Base-by-base conservation (phyloP, 2,888 invertebrate genomes). In the Drosophila subsilvestris region DNA sequence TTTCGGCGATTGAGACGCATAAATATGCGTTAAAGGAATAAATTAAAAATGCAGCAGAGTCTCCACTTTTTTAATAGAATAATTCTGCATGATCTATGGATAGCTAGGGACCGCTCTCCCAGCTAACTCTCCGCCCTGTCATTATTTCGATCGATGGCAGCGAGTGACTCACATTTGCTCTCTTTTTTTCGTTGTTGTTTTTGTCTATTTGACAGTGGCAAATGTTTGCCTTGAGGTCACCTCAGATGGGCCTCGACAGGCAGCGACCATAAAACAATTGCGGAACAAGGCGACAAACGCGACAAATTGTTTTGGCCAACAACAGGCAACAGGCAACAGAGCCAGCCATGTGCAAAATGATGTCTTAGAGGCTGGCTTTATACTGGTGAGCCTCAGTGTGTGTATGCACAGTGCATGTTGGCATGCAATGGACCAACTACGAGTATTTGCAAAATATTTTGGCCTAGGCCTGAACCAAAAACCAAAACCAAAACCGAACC, bases 211-310 rank as follows among this genome's bases (percentile, higher is more conserved):
- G 32, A 10, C 32, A 32, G 37, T 14, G 6, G 14, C 37, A 37
- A 37, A 14, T 49, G 32, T 65, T 55, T 55, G 65, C 20, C 20
- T 27, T n/a, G 61, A 49, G 63, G 61, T 65, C 43, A 54, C 18
- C n/a, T n/a, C n/a, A n/a, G 37, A 1, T 14, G 63, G 63, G 44
- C 63, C 45, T 50, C 63, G 22, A 4, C 22, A 22, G 63, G 47
- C 63, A 53, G 66, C 54, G 66, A 42, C 25, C 71, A 57, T 68
- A 79, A 80, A 79, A 77, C 77, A 82, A 83, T 82, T 86, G 80
- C 83, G 83, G 83, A 86, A 86, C 76, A 73, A 60, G 27, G 62
- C 56, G 69, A 44, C 45, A 59, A 58, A 47, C 45, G 63, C 62
- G 59, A 57, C 60, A 74, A 73, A 73, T 69, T 74, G 63, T 47